These are phyloP conservation scores for Macropus fuliginosus DNA, from an alignment of 2,797 vertebrate genomes.

Conservation along the genomic window DNA sequence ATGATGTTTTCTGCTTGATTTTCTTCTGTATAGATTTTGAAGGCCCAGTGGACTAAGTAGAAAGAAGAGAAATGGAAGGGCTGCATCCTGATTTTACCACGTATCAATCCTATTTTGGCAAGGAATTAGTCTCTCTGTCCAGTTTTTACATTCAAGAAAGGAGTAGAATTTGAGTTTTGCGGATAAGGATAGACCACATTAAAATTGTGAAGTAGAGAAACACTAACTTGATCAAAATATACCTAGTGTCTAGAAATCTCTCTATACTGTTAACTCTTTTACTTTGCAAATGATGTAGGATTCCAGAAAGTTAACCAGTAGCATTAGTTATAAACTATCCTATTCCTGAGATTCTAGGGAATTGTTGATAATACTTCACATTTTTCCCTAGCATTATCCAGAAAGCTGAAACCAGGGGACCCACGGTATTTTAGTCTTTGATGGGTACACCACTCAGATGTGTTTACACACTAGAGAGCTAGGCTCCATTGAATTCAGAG, in stretches of 20 bases:
- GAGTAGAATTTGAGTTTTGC: background rate
- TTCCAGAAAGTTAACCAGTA: background rate
- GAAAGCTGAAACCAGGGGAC: constrained; percentile 63
- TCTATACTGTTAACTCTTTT: background rate
- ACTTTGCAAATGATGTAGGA: background rate
- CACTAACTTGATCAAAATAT: background rate
- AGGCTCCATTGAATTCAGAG: constrained; percentile 68
- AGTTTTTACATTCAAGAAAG: background rate
- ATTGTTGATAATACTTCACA: constrained; percentile 1
- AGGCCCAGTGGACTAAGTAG: background rate
- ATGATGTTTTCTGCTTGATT: background rate
- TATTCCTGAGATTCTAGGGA: background rate
- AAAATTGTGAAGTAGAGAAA: background rate
- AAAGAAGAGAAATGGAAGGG: background rate
- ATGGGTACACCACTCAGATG: background rate
- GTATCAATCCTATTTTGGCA: background rate
- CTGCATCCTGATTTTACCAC: background rate
- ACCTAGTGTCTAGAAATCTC: background rate
- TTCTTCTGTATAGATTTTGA: background rate
- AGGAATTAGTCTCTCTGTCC: background rate
- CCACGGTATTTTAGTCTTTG: constrained; percentile 65
- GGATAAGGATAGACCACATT: background rate
- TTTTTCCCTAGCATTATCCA: constrained; percentile 28
- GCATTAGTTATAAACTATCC: background rate
- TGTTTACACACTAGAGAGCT: constrained; percentile 65